phyloP scores from a whole-genome alignment of 2,888 invertebrate species.

The Ellobium chinense region DNA sequence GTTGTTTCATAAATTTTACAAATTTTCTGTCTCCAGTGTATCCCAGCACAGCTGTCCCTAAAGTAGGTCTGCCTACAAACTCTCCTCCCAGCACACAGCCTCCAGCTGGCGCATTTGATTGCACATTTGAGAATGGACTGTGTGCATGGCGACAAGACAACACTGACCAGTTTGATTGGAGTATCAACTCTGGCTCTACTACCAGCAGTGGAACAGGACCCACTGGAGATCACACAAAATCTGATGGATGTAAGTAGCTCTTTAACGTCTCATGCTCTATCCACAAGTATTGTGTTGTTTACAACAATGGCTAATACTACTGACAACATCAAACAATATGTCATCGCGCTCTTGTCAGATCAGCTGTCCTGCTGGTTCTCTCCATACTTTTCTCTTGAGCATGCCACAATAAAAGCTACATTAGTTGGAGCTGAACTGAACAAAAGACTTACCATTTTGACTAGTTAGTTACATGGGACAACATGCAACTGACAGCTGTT shows the following conservation, averaged over 20 bases:
- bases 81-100: slow-evolving; percentile 26
- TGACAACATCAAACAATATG: too few species aligned
- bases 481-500: too few species aligned
- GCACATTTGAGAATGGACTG: slow-evolving; percentile 68
- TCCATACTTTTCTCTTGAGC: too few species aligned
- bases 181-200: slow-evolving; percentile 59
- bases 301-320: too few species aligned
- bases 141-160: slow-evolving; percentile 69
- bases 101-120: slow-evolving; percentile 58
- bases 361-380: neutral
- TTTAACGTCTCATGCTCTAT: neutral
- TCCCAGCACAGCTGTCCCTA: slow-evolving; percentile 12
- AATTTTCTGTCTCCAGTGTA: slow-evolving; percentile 14
- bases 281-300: too few species aligned
- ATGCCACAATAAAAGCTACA: too few species aligned
- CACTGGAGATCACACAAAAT: slow-evolving; percentile 37
- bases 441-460: too few species aligned
- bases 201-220: slow-evolving; percentile 66
- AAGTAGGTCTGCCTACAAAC: neutral
- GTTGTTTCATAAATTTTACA: too few species aligned
- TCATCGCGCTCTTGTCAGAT: neutral
- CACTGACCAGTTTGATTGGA: slow-evolving; percentile 72
- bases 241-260: slow-evolving; percentile 32
- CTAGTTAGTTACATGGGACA: too few species aligned
- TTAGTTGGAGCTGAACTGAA: too few species aligned